These are phyloP conservation scores for Marmota flaviventris DNA, from an alignment of 2,113 vertebrate species.

Conservation along the genomic window DNA sequence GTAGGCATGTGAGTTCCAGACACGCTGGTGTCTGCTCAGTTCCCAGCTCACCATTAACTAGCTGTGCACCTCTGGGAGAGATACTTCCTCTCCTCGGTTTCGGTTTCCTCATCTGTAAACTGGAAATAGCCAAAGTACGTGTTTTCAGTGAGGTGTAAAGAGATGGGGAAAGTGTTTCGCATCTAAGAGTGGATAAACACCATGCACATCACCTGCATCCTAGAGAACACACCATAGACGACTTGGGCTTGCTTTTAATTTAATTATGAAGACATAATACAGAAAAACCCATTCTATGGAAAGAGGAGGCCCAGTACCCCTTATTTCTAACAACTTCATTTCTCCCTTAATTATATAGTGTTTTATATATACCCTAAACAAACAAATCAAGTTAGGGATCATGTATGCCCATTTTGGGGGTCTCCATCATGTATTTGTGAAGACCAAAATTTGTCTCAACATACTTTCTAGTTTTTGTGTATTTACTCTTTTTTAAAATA, in stretches of 20 bases:
- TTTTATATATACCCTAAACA: neutral
- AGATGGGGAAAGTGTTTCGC: neutral
- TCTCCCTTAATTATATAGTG: neutral
- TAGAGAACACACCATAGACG: neutral
- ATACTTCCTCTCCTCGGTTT: neutral
- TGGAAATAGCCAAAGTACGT: neutral
- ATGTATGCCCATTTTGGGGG: neutral
- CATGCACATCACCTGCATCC: fast-evolving
- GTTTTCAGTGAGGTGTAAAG: neutral
- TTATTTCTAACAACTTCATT: neutral
- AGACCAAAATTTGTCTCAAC: neutral
- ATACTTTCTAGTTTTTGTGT: neutral
- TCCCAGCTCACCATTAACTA: neutral
- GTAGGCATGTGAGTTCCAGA: neutral
- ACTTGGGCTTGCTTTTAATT: neutral
- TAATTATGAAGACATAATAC: neutral
- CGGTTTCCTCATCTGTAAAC: neutral
- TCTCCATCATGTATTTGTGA: neutral
- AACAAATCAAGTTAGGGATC: neutral
- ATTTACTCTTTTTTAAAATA: neutral
- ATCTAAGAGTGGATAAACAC: neutral
- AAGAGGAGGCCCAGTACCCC: neutral
- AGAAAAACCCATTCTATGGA: neutral
- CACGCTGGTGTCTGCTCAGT: neutral
- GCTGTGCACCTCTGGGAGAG: neutral